Percentiles rank a stretch among this genome's conserved stretches.
These are phyloP conservation scores for Electrona antarctica DNA, from an alignment of 2,113 vertebrate species.

Conservation along the genomic window DNA sequence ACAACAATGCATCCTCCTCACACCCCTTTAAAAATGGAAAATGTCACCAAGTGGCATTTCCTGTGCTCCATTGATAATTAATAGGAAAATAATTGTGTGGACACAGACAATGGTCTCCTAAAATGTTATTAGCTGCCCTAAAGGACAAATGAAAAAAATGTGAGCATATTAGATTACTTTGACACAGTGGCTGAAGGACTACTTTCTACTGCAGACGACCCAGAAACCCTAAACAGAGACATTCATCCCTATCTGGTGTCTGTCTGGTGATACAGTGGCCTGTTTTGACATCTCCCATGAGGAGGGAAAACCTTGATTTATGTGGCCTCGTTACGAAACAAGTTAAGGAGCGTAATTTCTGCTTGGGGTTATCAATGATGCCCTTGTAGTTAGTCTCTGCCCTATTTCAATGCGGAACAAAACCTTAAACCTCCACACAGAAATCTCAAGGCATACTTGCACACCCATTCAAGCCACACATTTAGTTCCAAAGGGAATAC, in stretches of 20 bases:
- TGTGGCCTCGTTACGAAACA: constrained; percentile 49
- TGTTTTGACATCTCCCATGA: constrained; percentile 56
- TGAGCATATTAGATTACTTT: constrained; percentile 35
- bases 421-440: background rate
- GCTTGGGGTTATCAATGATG: constrained; percentile 20
- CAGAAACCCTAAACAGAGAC: constrained; percentile 54
- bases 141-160: background rate
- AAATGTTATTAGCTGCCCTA: background rate
- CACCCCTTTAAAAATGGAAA: constrained; percentile 20
- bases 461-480: background rate
- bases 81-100: constrained; percentile 10
- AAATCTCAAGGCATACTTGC: background rate
- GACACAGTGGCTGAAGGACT: constrained; percentile 34
- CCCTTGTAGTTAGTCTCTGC: constrained; percentile 21
- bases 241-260: constrained; percentile 54
- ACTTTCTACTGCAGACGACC: constrained; percentile 40
- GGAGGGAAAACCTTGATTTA: constrained; percentile 44
- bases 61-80: constrained; percentile 5
- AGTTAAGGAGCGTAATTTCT: constrained; percentile 38
- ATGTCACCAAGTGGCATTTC: constrained; percentile 51
- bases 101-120: background rate
- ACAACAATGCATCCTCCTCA: background rate
- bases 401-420: constrained; percentile 32
- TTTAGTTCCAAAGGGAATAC: background rate
- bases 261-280: constrained; percentile 49